Base-by-base conservation (phyloP, 2,797 vertebrate species). In the Lateolabrax maculatus region DNA sequence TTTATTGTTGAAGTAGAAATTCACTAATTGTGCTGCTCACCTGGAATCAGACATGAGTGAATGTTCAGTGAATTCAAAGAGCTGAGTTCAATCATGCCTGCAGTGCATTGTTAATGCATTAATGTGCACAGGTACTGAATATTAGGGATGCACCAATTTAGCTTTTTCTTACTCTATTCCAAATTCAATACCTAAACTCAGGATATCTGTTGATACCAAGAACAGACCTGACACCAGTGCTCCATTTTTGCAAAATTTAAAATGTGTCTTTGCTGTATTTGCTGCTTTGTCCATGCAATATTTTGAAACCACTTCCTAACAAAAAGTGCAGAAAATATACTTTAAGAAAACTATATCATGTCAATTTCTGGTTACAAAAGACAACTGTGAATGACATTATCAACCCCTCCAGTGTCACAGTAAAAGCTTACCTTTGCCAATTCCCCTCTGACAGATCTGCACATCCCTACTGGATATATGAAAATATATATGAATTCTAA, bases 61-160 rank as follows among this genome's bases (percentile, higher is more conserved):
- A 81, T 81, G 69, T 64, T 27, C 65, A 13, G 9, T 62, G 43
- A 62, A 27, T 71, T 80, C 58, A 79, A 75, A 86, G 79, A 64
- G 77, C 19, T 84, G 19, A 21, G 39, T 91, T 91, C 86, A 87
- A 63, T 89, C 79, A 66, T 7, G 58, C 82, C 85, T 90, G 82
- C 85, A 67, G 23, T 79, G 55, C 53, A 63, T 55, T 34, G 18
- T 66, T 49, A 53, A 66, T 73, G 21, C 55, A 68, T 46, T 4
- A 21, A 9, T 56, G 31, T 82, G 23, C 18, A 72, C 1, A 1
- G 8, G 34, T 4, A 9, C 3, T 61, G 16, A 39, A 34, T 27
- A 31, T 63, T 27, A 49, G 11, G 15, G 2, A 60, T n/a, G 19
- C 58, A 31, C 4, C 3, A 2, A 6, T 25, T 29, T 4, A 2